phyloP scores from a whole-genome alignment of 2,888 invertebrate genomes.

The Scaptomyza reducta region DNA sequence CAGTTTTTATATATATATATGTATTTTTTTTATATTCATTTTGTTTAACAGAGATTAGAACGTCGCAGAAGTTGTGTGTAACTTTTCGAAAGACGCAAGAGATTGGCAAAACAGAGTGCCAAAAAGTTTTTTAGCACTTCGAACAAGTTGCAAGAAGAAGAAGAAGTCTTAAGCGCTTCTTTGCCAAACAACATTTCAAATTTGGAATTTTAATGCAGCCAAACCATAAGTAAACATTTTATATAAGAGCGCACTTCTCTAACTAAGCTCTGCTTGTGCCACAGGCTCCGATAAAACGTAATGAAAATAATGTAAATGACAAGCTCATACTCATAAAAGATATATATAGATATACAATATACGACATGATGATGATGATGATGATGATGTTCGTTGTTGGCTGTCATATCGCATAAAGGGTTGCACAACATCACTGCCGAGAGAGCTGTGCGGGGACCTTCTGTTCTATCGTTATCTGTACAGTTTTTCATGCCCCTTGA shows the following conservation, averaged over 20 bases:
- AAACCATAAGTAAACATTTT: not conserved
- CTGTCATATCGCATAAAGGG: conserved; percentile 63
- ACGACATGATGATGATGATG: conserved; percentile 24
- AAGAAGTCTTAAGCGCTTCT: conserved; percentile 23
- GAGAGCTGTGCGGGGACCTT: conserved; percentile 19
- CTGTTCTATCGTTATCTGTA: conserved; percentile 54
- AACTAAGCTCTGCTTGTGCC: conserved; percentile 17
- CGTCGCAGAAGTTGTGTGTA: conserved; percentile 75
- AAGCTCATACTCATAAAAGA: conserved; percentile 46
- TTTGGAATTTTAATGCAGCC: conserved; percentile 46
- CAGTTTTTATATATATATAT: conserved; percentile 52
- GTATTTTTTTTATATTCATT: conserved; percentile 39
- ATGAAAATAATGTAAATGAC: conserved; percentile 75
- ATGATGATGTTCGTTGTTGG: conserved; percentile 13
- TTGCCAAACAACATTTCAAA: conserved; percentile 32
- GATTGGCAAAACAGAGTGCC: conserved; percentile 45
- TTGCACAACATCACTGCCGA: conserved; percentile 56
- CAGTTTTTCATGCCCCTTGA: conserved; percentile 52
- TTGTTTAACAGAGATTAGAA: conserved; percentile 70
- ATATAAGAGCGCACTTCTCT: conserved; percentile 1
- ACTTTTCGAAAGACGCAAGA: conserved; percentile 63
- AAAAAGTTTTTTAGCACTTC: conserved; percentile 60
- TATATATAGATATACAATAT: conserved; percentile 7
- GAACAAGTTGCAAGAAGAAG: conserved; percentile 33
- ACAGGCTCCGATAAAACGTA: conserved; percentile 52